phyloP scores from a whole-genome alignment of 2,888 invertebrate species.

The Chironomus tentans region DNA sequence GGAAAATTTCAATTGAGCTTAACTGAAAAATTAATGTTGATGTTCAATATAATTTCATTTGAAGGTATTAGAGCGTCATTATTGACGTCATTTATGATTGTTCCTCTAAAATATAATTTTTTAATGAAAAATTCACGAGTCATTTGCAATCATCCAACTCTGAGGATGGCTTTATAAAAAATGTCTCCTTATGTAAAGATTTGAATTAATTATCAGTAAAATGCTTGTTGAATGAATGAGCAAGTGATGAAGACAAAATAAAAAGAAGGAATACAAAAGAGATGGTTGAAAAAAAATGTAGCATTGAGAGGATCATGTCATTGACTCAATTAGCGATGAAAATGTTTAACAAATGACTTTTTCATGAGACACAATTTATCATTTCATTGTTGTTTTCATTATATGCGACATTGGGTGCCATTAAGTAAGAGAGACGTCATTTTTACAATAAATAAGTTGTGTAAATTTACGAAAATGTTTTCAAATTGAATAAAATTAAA shows the following conservation, averaged over 20 bases:
- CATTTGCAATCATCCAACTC: too few relatives aligned
- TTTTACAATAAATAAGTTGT: neutral
- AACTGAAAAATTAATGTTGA: too few relatives aligned
- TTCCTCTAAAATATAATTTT: too few relatives aligned
- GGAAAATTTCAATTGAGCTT: neutral
- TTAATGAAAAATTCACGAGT: too few relatives aligned
- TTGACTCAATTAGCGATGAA: conserved; percentile 6
- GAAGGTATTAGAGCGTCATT: too few relatives aligned
- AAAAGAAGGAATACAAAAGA: neutral
- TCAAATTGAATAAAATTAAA: neutral
- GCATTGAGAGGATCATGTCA: neutral
- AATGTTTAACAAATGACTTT: conserved; percentile 1
- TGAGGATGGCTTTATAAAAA: too few relatives aligned
- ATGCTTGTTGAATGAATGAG: neutral
- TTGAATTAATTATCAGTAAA: neutral
- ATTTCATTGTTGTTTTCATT: neutral
- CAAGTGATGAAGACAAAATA: neutral
- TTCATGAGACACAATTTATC: neutral
- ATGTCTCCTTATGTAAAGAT: neutral
- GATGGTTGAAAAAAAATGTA: neutral
- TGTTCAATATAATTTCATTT: too few relatives aligned
- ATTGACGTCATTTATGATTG: too few relatives aligned
- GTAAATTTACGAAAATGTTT: too few relatives aligned
- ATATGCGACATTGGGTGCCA: neutral
- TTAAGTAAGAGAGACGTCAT: neutral